phyloP scores from a whole-genome alignment of 1,140 invertebrate species.

The Platyura marginata region DNA sequence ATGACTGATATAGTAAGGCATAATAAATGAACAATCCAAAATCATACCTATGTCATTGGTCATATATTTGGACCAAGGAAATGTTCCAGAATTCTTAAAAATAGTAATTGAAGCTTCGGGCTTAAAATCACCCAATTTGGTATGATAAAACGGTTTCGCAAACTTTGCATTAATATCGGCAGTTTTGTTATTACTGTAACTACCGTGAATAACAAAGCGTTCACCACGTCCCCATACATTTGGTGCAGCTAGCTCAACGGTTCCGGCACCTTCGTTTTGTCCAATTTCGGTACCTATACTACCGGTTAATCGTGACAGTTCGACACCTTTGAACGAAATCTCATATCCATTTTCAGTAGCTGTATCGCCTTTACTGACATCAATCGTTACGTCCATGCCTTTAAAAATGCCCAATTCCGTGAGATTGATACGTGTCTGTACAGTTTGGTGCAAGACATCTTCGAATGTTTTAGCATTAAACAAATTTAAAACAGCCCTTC shows the following conservation, averaged over 20 bases:
- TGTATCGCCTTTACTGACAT: constrained; percentile 15
- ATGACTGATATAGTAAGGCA: constrained; percentile 6
- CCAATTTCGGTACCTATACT: constrained; percentile 22
- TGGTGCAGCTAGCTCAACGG: constrained; percentile 16
- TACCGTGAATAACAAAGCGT: constrained; percentile 19
- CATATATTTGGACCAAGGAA: neutral
- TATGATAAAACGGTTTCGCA: constrained; percentile 23
- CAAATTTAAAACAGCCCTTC: constrained; percentile 15
- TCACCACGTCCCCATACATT: constrained; percentile 21
- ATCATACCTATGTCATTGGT: neutral
- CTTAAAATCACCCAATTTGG: constrained; percentile 17
- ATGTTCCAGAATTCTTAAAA: constrained; percentile 6
- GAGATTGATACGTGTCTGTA: constrained; percentile 19
- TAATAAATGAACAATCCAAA: neutral
- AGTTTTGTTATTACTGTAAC: constrained; percentile 18
- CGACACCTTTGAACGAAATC: constrained; percentile 17
- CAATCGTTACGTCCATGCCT: constrained; percentile 18
- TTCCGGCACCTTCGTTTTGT: constrained; percentile 20
- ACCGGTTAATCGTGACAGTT: constrained; percentile 17
- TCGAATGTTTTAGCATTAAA: constrained; percentile 21
- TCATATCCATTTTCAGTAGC: constrained; percentile 21
- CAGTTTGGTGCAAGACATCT: constrained; percentile 18
- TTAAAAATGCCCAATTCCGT: constrained; percentile 23
- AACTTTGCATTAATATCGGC: constrained; percentile 21
- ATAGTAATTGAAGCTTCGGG: constrained; percentile 9